A percentile compares a stretch with the other conserved stretches of the same genome.
Conservation (phyloP, 2,888 invertebrate genomes). For the Xanthia icteritia region DNA sequence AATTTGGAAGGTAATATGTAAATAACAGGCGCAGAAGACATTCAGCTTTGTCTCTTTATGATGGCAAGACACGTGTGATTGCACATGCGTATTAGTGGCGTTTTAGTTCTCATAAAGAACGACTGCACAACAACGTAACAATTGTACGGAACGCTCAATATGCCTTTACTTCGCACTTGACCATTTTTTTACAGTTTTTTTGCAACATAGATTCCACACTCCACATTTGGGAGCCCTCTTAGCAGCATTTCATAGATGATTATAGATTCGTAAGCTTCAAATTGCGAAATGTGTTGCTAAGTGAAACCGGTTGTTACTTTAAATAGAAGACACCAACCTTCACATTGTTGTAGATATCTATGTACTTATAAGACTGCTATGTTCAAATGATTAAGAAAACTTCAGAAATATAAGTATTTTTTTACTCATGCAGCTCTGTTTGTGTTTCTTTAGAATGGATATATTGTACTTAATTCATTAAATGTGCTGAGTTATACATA, state of each 20-base stretch:
- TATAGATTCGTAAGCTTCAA: constrained; percentile 49
- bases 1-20: neutral
- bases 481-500: neutral
- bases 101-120: neutral
- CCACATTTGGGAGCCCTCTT: constrained; percentile 54
- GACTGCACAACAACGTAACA: neutral
- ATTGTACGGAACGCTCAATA: constrained; percentile 45
- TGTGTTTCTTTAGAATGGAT: neutral
- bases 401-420: constrained; percentile 11
- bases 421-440: neutral
- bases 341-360: constrained; percentile 26
- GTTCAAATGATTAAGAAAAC: neutral
- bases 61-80: neutral
- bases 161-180: neutral
- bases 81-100: too few species aligned
- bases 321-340: constrained; percentile 35
- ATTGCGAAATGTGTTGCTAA: constrained; percentile 53
- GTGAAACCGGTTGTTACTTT: constrained; percentile 39
- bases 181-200: constrained; percentile 38
- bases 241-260: constrained; percentile 55
- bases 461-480: neutral
- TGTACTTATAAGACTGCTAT: constrained; percentile 3
- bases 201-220: constrained; percentile 44
- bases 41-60: neutral
- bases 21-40: neutral